Conservation (phyloP, 2,113 vertebrate genomes). For the Peromyscus polionotus region DNA sequence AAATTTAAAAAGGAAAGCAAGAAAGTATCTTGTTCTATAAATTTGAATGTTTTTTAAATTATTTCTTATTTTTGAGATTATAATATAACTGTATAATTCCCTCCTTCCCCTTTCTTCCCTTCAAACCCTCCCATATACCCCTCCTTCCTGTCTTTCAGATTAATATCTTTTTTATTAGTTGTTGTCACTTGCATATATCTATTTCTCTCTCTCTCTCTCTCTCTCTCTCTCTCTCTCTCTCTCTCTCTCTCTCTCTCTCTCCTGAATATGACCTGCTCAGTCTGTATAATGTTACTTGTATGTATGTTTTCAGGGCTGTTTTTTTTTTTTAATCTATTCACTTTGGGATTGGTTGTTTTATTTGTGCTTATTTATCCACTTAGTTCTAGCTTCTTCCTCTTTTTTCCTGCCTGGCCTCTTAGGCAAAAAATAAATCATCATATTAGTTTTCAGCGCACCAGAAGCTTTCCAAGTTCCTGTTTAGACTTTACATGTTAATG, state of each 20-base stretch:
- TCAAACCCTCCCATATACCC: neutral
- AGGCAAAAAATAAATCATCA: neutral
- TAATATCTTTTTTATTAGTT: neutral
- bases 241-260: too few relatives aligned
- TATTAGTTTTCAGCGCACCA: conserved; percentile 36
- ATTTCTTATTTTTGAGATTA: neutral
- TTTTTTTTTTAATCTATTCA: neutral
- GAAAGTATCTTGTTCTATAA: conserved; percentile 28
- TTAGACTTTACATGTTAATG: conserved; percentile 48
- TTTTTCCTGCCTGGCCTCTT: neutral
- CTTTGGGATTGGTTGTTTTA: neutral
- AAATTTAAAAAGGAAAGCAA: conserved; percentile 10
- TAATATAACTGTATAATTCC: neutral
- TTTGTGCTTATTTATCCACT: conserved; percentile 23
- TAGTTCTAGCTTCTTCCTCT: conserved; percentile 29
- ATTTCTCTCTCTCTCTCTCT: too few relatives aligned
- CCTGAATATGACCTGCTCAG: neutral
- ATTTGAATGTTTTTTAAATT: conserved; percentile 33
- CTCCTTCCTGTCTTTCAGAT: neutral
- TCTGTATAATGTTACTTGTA: neutral
- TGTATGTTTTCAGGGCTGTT: neutral
- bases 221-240: too few relatives aligned
- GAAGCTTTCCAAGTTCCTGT: conserved; percentile 41
- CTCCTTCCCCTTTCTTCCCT: neutral
- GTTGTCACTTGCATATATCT: neutral